Evolutionary conservation across 2,888 invertebrate genomes (phyloP), one percentile per base, ranked within the genome.

Genomic region (Mamestra brassicae): DNA sequence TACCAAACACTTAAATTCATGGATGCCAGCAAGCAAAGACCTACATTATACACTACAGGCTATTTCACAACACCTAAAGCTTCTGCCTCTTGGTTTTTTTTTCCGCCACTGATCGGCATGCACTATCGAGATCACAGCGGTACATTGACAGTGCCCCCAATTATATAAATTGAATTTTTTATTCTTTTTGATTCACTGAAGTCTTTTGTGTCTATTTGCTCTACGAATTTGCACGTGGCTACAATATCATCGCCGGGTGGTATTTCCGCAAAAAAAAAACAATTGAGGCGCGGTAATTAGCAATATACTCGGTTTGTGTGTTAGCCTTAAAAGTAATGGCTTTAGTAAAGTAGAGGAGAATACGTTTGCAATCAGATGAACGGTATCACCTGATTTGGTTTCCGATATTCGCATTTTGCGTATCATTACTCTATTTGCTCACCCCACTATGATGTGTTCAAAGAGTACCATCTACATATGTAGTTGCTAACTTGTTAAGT

Each of bases 121-220:
- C 79, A 66, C 63, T 71, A 83, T 86, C 65, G 54, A 74, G 74
- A 85, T 85, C 77, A 72, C 78, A 83, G 60, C 86, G 77, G 85
- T 83, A 81, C 73, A 79, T 71, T 76, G 75, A 76, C 79, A 68
- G 76, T 78, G 77, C 67, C 77, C 71, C 42, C 79, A 81, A 76
- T 83, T 83, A 85, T 36, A 72, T 55, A 77, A 81, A 83, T 85
- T 78, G 76, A 71, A 8, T 79, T 78, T 86, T 74, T 78, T 78
- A 75, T 80, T 74, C 45, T n/a, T 76, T 84, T 75, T 78, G 71
- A 75, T 70, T 62, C 36, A 62, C 36, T 47, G 67, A 52, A 63
- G n/a, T 64, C 50, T 82, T 73, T 76, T 73, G 64, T 81, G 34
- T 68, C 42, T 82, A 76, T 83, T 73, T 71, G 76, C 38, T 79